These are phyloP conservation scores for Brachionus sp. DNA, from an alignment of 1,140 invertebrate genomes.

Conservation along the genomic window DNA sequence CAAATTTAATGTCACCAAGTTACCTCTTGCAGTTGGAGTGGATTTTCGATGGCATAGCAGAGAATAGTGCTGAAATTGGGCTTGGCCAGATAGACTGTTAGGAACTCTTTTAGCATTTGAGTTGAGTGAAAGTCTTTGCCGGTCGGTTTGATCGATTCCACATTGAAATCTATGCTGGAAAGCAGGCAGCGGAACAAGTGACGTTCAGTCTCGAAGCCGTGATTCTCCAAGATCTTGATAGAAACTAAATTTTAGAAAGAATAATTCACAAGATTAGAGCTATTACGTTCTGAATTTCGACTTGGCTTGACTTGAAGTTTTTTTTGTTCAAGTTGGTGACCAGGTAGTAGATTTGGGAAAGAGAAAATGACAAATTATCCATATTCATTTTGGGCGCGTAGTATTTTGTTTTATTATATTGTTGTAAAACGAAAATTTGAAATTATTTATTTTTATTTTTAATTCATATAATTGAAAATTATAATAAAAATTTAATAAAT, in stretches of 20 bases:
- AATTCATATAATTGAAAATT: conserved; percentile 23
- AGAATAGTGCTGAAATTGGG: conserved; percentile 71
- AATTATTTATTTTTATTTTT: conserved; percentile 14
- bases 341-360: conserved; percentile 94
- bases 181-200: conserved; percentile 81
- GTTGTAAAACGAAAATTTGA: conserved; percentile 8
- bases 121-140: conserved; percentile 65
- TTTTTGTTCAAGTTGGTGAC: conserved; percentile 90
- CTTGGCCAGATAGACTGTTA: conserved; percentile 69
- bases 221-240: conserved; percentile 70
- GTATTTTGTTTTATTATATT: neutral
- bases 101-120: conserved; percentile 72
- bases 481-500: conserved; percentile 26
- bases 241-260: conserved; percentile 12
- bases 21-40: conserved; percentile 63
- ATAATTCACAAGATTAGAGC: conserved; percentile 19
- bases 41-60: conserved; percentile 74
- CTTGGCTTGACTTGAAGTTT: conserved; percentile 80
- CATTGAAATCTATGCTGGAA: conserved; percentile 65
- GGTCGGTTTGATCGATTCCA: conserved; percentile 61
- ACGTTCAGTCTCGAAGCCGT: conserved; percentile 80
- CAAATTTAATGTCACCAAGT: conserved; percentile 6
- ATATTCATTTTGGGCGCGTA: conserved; percentile 79
- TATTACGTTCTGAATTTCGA: conserved; percentile 73
- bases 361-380: conserved; percentile 92